These are phyloP conservation scores for Buphagus erythrorhynchus DNA, from an alignment of 2,797 vertebrate species.

Conservation along the genomic window DNA sequence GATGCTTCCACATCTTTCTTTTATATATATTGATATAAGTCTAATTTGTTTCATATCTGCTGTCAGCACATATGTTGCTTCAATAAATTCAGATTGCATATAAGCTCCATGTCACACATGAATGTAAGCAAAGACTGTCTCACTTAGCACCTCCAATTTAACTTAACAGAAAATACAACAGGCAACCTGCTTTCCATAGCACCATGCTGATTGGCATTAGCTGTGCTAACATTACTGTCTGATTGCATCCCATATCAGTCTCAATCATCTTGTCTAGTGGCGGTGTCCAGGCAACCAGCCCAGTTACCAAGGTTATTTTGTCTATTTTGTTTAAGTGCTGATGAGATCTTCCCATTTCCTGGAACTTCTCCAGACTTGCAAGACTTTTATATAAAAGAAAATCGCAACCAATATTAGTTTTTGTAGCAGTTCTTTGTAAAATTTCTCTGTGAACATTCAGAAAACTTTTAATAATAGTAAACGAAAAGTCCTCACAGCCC, in stretches of 20 bases:
- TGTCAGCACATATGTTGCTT: neutral
- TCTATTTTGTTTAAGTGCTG: conserved; percentile 4
- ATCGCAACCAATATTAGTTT: neutral
- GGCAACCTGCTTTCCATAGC: neutral
- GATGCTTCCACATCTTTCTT: neutral
- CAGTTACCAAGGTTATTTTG: conserved; percentile 23
- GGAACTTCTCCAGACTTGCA: neutral
- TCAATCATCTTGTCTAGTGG: conserved; percentile 13
- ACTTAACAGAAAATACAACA: neutral
- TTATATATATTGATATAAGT: neutral
- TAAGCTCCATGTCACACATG: neutral
- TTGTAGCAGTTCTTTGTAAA: neutral
- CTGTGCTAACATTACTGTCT: neutral
- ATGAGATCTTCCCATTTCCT: neutral
- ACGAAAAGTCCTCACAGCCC: neutral
- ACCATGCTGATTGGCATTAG: conserved; percentile 16
- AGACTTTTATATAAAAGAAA: neutral
- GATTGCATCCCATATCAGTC: conserved; percentile 18
- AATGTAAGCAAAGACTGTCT: neutral
- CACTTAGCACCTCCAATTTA: neutral
- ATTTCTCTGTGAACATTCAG: neutral
- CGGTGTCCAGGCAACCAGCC: conserved; percentile 47
- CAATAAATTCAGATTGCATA: neutral
- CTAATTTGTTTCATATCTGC: neutral
- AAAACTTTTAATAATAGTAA: neutral